Evolutionary conservation across 2,113 vertebrate species (phyloP), one percentile per base, ranked within the genome.

Genomic region (Pimephales promelas): DNA sequence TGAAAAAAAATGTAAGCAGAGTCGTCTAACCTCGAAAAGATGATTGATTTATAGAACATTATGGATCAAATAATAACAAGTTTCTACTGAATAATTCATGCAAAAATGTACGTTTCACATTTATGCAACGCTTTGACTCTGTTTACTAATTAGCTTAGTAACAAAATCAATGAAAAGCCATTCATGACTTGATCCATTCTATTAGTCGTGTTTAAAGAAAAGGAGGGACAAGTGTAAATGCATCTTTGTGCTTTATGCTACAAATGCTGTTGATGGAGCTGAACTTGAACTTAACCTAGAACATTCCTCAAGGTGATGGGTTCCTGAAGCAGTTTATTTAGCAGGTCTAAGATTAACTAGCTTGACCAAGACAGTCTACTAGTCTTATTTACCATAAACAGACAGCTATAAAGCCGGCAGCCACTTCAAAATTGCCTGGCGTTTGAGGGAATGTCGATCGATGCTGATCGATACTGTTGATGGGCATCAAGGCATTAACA

Each of bases 381-480:
- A 18, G 16, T 40, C 8, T 10, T 31, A 34, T 66, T 22, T 22
- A 36, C 31, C 8, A 11, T 22, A 68, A 22, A 74, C 47, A 45
- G 24, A 22, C 36, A 45, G 3, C 24, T 24, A 16, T 45, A 74
- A 74, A 64, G 2, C 24, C 14, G 3, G 40, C 59, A 4, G 16
- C 26, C 18, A 31, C 26, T 20, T 66, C 18, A 31, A 28, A 26
- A 14, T 28, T 22, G 57, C 20, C 36, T 62, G 40, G 22, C 2
- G 6, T 79, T 66, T 59, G 54, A 66, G 24, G 45, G 43, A 26
- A 74, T 52, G 47, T 28, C 7, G 47, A 47, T 79, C 77, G 18
- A 79, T 66, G 10, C 24, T 49, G 77, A 22, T 66, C 59, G 34
- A 66, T 79, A 79, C 59, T 34, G 36, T 47, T 79, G 36, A 79